A percentile compares a stretch with the other conserved stretches of the same genome.
Conservation (phyloP, 2,888 invertebrate genomes). For the Lepidocyrtinus sp. region DNA sequence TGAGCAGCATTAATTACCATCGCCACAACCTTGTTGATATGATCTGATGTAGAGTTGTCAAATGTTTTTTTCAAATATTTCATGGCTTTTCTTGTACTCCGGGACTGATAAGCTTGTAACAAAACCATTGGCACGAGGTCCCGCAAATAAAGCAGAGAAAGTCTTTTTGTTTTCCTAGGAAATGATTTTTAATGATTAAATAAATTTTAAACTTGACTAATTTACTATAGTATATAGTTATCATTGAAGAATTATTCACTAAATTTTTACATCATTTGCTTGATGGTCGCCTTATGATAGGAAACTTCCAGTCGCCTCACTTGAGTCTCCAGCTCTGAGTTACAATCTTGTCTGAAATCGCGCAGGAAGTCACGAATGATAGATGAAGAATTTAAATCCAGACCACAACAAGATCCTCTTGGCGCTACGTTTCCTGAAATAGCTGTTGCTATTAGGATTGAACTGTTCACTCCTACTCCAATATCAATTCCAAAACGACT, state of each 20-base stretch:
- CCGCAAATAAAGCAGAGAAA: background rate
- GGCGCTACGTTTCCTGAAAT: background rate
- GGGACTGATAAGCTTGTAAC: background rate
- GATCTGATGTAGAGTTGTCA: background rate
- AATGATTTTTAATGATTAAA: background rate
- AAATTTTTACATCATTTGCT: slow-evolving; percentile 11
- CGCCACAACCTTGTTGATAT: background rate
- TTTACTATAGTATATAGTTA: too few species aligned
- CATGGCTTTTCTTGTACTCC: background rate
- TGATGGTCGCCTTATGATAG: background rate
- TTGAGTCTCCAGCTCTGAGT: background rate
- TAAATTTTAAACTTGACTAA: background rate
- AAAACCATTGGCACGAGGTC: slow-evolving; percentile 21
- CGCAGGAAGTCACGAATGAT: slow-evolving; percentile 12
- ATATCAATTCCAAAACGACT: slow-evolving; percentile 24
- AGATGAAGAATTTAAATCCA: background rate
- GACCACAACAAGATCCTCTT: slow-evolving; percentile 14
- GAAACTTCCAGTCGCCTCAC: background rate
- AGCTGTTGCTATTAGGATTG: background rate
- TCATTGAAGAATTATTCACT: too few species aligned
- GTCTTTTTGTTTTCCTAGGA: slow-evolving; percentile 23
- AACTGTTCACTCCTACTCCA: slow-evolving; percentile 11
- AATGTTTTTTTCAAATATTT: background rate
- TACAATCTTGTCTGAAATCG: slow-evolving; percentile 10
- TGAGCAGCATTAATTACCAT: background rate